These are phyloP conservation scores for Epinephelus malabaricus DNA, from an alignment of 2,797 vertebrate genomes.

Conservation along the genomic window DNA sequence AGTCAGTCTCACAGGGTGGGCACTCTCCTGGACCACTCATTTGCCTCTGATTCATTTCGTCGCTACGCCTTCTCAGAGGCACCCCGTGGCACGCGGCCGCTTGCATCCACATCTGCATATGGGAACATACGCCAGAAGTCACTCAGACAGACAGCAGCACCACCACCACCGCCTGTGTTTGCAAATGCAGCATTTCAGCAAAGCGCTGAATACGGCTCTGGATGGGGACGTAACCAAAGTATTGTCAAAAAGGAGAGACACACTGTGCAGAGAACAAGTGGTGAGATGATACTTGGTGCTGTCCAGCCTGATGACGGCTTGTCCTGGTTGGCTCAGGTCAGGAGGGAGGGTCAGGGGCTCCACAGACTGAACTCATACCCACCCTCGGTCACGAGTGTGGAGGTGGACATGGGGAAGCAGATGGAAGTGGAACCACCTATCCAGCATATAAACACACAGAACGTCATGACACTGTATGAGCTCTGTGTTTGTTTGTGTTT, in stretches of 20 bases:
- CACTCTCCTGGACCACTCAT: background rate
- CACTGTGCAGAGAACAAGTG: background rate
- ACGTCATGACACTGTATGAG: constrained; percentile 64
- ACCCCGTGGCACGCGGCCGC: background rate
- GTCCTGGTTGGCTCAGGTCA: constrained; percentile 41
- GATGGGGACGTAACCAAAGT: constrained; percentile 14
- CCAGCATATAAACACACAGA: constrained; percentile 24
- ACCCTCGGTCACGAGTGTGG: constrained; percentile 52
- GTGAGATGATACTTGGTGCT: background rate
- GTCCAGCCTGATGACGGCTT: background rate
- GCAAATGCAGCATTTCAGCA: constrained; percentile 33
- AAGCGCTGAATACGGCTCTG: background rate
- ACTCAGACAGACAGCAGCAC: background rate
- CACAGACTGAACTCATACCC: constrained; percentile 56
- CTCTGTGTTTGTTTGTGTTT: background rate
- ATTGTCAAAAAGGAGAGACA: constrained; percentile 5
- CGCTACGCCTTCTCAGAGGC: constrained; percentile 64
- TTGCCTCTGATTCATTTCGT: background rate
- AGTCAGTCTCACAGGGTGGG: background rate
- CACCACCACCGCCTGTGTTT: constrained; percentile 6
- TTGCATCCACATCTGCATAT: background rate
- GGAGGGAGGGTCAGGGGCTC: constrained; percentile 26
- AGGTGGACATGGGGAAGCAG: constrained; percentile 40
- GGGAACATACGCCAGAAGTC: constrained; percentile 7
- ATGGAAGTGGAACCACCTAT: constrained; percentile 4